These are phyloP conservation scores for Myotis findleyi DNA, from an alignment of 2,797 vertebrate species.

Conservation along the genomic window DNA sequence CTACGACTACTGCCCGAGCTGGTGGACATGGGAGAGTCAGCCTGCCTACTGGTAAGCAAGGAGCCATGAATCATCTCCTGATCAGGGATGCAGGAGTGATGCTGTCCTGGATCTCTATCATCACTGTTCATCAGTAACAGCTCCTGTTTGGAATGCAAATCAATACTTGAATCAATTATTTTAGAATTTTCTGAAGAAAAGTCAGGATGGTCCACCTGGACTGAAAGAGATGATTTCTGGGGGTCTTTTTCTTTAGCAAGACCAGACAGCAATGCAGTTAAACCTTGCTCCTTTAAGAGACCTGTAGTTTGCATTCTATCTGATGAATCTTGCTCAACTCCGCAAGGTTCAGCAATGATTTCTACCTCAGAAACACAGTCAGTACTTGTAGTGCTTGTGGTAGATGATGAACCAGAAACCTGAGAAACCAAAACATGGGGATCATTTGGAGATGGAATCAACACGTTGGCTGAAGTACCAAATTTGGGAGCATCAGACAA, in stretches of 20 bases:
- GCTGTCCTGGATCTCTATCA: constrained; percentile 86
- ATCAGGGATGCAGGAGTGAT: constrained; percentile 92
- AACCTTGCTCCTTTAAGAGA: constrained; percentile 86
- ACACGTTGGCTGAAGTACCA: constrained; percentile 55
- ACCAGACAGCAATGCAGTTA: constrained; percentile 87
- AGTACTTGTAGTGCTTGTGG: constrained; percentile 64
- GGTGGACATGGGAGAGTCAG: constrained; percentile 94
- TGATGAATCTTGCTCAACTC: constrained; percentile 64
- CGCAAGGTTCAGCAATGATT: constrained; percentile 79
- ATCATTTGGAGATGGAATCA: constrained; percentile 70
- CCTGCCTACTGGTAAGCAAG: constrained; percentile 90
- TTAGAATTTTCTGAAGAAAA: constrained; percentile 86
- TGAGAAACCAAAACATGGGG: constrained; percentile 79
- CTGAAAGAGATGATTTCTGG: constrained; percentile 80
- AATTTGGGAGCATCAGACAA: constrained; percentile 75
- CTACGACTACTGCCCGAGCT: constrained; percentile 92
- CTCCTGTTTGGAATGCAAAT: constrained; percentile 86
- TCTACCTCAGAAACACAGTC: constrained; percentile 79
- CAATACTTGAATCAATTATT: constrained; percentile 79
- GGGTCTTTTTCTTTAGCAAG: constrained; percentile 84
- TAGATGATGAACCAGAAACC: constrained; percentile 75
- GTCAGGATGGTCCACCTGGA: constrained; percentile 78
- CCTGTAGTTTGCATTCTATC: constrained; percentile 78
- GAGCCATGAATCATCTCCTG: constrained; percentile 90
- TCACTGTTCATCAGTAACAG: constrained; percentile 84